phyloP scores from a whole-genome alignment of 2,113 vertebrate genomes.

The Cebus imitator region DNA sequence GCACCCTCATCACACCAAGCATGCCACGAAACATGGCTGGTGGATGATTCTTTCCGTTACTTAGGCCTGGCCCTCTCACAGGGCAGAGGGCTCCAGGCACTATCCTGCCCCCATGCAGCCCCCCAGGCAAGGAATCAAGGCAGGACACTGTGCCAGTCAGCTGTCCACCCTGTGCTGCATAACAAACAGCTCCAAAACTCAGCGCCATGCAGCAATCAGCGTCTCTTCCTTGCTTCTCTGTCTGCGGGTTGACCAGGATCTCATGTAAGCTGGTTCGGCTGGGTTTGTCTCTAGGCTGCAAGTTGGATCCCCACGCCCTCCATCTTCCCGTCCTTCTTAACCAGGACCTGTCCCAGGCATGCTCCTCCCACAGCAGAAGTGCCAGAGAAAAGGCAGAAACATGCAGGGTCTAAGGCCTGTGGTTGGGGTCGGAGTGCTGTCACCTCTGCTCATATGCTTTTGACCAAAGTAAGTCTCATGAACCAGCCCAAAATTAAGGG shows the following conservation, averaged over 20 bases:
- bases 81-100: background rate
- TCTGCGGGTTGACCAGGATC: background rate
- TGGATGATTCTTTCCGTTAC: too few species aligned
- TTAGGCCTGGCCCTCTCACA: too few species aligned
- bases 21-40: background rate
- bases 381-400: background rate
- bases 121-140: background rate
- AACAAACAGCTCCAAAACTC: background rate
- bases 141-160: background rate
- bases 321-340: fast-evolving
- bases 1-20: background rate
- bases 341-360: background rate
- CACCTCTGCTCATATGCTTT: background rate
- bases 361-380: fast-evolving
- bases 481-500: background rate
- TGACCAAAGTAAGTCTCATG: background rate
- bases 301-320: background rate
- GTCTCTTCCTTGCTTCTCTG: background rate
- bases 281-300: background rate
- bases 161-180: fast-evolving
- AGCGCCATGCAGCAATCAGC: fast-evolving
- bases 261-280: background rate
- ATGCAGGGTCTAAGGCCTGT: fast-evolving
- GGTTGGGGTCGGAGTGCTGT: fast-evolving
- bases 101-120: background rate